These are phyloP conservation scores for Clusia tigrina DNA, from an alignment of 2,888 invertebrate species.

Conservation along the genomic window DNA sequence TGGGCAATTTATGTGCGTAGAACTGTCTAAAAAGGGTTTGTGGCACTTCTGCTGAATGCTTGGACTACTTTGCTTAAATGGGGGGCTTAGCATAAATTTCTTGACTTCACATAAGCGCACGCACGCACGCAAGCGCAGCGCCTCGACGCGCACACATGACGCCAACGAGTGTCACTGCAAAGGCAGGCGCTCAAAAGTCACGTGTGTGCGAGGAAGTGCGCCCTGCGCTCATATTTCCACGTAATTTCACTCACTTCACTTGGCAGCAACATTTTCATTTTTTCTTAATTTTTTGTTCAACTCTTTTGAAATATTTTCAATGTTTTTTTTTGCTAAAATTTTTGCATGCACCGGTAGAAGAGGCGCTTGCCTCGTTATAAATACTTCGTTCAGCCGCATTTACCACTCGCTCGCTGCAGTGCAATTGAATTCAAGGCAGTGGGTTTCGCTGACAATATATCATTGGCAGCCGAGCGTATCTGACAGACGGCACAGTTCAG, in stretches of 20 bases:
- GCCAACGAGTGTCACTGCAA: neutral
- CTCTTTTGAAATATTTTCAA: neutral
- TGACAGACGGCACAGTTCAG: conserved; percentile 15
- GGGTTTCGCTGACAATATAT: conserved; percentile 22
- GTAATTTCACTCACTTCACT: neutral
- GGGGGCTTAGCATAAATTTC: too few species aligned
- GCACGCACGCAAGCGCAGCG: too few species aligned
- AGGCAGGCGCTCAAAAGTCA: neutral
- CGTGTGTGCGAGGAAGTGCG: neutral
- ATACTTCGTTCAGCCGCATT: conserved; percentile 33
- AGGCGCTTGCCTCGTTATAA: neutral
- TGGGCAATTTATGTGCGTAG: too few species aligned
- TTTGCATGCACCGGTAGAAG: neutral
- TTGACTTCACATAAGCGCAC: too few species aligned
- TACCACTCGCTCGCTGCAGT: neutral
- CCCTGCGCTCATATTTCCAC: neutral
- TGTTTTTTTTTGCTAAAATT: neutral
- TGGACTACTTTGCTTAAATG: too few species aligned
- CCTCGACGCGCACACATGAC: too few species aligned
- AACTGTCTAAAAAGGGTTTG: too few species aligned
- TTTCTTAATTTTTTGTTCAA: neutral
- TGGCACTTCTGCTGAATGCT: too few species aligned
- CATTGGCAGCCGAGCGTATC: conserved; percentile 29
- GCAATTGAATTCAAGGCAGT: conserved; percentile 16
- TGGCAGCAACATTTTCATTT: neutral